phyloP scores from a whole-genome alignment of 1,140 invertebrate genomes.

The Manduca sexta region DNA sequence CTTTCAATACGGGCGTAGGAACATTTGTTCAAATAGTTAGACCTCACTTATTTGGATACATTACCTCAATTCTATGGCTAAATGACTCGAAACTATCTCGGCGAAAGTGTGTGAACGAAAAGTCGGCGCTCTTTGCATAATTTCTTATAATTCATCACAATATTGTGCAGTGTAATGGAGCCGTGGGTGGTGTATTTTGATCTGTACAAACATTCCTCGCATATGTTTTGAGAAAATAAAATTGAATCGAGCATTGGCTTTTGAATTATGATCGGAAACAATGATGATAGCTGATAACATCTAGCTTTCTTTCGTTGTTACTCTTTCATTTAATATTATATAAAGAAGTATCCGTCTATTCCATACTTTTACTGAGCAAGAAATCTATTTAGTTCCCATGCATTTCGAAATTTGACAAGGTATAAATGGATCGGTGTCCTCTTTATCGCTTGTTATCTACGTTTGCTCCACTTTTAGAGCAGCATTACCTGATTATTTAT shows the following conservation, averaged over 20 bases:
- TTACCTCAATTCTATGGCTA: slow-evolving; percentile 21
- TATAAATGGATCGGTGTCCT: no score
- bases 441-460: no score
- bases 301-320: no score
- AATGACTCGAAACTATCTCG: slow-evolving; percentile 52
- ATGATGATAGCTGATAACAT: no score
- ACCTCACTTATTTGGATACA: slow-evolving; percentile 20
- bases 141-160: slow-evolving; percentile 52
- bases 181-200: slow-evolving; percentile 36
- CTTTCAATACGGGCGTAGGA: neutral
- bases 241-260: neutral
- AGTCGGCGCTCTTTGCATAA: slow-evolving; percentile 38
- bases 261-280: neutral
- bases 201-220: slow-evolving; percentile 22
- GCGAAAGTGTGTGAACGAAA: slow-evolving; percentile 55
- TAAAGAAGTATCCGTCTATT: no score
- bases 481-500: no score
- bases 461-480: no score
- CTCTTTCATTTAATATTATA: no score
- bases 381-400: no score
- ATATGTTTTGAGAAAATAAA: slow-evolving; percentile 21
- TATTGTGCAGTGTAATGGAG: slow-evolving; percentile 34
- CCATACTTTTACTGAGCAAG: no score
- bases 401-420: no score
- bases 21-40: slow-evolving; percentile 17